Conservation (phyloP, 1,140 invertebrate genomes). For the Latrodectus geometricus region DNA sequence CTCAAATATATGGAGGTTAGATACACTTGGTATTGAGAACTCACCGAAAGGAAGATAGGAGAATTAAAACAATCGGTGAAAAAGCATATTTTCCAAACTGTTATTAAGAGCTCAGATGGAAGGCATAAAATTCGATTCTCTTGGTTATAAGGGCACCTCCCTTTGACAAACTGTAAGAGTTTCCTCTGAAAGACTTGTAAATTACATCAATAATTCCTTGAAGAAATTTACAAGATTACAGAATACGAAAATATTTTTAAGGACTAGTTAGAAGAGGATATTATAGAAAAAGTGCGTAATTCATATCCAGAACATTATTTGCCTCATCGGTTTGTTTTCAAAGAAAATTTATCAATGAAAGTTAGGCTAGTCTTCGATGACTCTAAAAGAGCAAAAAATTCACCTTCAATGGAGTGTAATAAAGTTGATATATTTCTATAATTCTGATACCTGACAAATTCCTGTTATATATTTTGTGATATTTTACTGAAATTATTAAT, state of each 20-base stretch:
- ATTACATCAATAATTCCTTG: background rate
- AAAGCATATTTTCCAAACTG: too few relatives aligned
- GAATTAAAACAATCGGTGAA: too few relatives aligned
- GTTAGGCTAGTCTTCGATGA: constrained; percentile 64
- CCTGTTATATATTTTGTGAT: too few relatives aligned
- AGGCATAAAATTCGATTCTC: background rate
- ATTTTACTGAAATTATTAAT: too few relatives aligned
- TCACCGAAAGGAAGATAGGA: too few relatives aligned
- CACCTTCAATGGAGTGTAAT: constrained; percentile 65
- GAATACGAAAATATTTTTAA: background rate
- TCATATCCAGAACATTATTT: constrained; percentile 11
- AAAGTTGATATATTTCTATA: too few relatives aligned
- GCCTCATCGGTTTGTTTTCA: background rate
- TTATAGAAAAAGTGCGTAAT: constrained; percentile 52
- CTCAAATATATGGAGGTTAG: too few relatives aligned
- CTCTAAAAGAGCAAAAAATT: background rate
- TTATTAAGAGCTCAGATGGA: too few relatives aligned
- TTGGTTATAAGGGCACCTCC: background rate
- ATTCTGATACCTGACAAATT: too few relatives aligned
- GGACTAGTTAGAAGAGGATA: constrained; percentile 8
- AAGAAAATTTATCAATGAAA: constrained; percentile 35
- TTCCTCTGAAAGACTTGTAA: background rate
- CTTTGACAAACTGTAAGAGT: background rate
- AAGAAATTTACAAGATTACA: background rate
- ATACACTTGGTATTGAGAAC: too few relatives aligned